Evolutionary conservation across 2,113 vertebrate genomes (phyloP).

Genomic region (Pelodiscus sinensis): DNA sequence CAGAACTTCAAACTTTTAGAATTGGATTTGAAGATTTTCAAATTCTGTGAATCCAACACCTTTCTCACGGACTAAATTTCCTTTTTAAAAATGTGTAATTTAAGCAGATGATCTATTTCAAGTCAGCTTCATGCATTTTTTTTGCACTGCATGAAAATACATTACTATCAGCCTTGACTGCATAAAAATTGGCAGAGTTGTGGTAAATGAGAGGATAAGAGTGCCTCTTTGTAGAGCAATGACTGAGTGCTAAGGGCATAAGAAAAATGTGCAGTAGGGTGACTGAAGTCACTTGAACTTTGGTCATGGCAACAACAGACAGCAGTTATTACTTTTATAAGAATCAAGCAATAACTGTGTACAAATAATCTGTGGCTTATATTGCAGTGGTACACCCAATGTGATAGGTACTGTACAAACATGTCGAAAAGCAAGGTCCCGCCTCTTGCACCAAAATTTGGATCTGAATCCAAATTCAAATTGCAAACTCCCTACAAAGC

Average conservation of each 20-base stretch:
- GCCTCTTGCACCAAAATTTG: not conserved
- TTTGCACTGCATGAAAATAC: not conserved
- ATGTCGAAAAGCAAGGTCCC: not conserved
- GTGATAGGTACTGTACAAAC: not conserved
- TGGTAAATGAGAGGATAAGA: constrained; percentile 4
- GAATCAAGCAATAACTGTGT: constrained; percentile 53
- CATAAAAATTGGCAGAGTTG: not conserved
- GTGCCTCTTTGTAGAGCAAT: constrained; percentile 6
- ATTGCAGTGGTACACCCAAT: not conserved
- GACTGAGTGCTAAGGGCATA: constrained; percentile 40
- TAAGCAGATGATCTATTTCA: not conserved
- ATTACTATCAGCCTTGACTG: not conserved
- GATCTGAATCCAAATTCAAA: not conserved
- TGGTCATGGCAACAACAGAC: constrained; percentile 27
- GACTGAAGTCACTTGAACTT: constrained; percentile 59
- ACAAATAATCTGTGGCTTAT: constrained; percentile 46
- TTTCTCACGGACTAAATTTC: not conserved
- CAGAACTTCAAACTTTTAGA: not conserved
- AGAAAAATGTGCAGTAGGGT: constrained; percentile 51
- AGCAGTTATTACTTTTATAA: not conserved
- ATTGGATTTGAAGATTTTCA: not conserved
- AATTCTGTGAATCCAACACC: not conserved
- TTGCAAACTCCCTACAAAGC: not conserved
- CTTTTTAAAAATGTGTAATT: not conserved
- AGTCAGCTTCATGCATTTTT: not conserved